phyloP scores from a whole-genome alignment of 2,113 vertebrate species.

The Hoplias malabaricus region DNA sequence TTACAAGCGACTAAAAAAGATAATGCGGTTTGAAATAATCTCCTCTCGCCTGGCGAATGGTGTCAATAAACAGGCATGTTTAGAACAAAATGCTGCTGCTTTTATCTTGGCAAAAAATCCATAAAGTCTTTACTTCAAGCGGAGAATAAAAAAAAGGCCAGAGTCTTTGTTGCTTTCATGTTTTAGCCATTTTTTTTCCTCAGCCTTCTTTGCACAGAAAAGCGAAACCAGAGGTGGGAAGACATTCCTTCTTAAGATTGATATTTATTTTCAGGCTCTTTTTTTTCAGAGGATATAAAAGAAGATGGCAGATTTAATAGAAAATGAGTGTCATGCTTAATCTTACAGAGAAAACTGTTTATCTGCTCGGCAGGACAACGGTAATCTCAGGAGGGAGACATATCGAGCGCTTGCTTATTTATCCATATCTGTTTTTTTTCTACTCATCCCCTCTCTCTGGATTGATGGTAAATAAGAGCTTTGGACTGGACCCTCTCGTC shows the following conservation, averaged over 20 bases:
- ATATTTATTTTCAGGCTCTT: conserved; percentile 69
- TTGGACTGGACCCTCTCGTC: not conserved
- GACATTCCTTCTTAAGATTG: conserved; percentile 64
- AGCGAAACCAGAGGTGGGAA: conserved; percentile 59
- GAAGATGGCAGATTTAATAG: conserved; percentile 63
- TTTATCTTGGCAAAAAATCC: conserved; percentile 66
- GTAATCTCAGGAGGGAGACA: conserved; percentile 62
- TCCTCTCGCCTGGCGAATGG: conserved; percentile 60
- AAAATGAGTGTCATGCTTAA: conserved; percentile 69
- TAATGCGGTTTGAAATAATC: conserved; percentile 70
- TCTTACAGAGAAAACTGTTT: conserved; percentile 67
- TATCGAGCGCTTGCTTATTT: conserved; percentile 41
- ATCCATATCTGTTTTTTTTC: not conserved
- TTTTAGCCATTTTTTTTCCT: conserved; percentile 53
- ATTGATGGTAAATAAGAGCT: conserved; percentile 11
- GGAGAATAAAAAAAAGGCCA: conserved; percentile 53
- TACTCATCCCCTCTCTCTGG: not conserved
- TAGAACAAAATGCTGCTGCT: conserved; percentile 66
- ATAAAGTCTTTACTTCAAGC: conserved; percentile 62
- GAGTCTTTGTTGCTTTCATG: conserved; percentile 60
- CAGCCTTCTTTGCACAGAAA: too few relatives aligned
- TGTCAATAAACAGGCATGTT: conserved; percentile 73
- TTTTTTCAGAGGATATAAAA: conserved; percentile 61
- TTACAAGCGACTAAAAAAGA: conserved; percentile 60
- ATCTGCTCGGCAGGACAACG: conserved; percentile 65